Evolutionary conservation across 2,113 vertebrate genomes (phyloP).

Genomic region (Murina feae): DNA sequence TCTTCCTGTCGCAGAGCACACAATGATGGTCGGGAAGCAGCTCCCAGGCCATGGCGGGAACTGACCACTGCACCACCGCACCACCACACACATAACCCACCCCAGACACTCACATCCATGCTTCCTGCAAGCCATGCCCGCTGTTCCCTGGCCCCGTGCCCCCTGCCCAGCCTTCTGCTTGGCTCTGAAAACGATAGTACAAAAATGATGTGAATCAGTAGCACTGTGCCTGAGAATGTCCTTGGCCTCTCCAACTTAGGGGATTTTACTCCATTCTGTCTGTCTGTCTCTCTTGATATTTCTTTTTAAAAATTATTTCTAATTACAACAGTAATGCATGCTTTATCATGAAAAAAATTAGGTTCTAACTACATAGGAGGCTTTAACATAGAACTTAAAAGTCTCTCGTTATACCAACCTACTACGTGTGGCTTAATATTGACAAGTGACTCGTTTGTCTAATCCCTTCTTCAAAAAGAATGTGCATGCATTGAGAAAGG

Average conservation of each 20-base stretch:
- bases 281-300: background rate
- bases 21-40: background rate
- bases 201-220: background rate
- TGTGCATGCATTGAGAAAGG: background rate
- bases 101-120: background rate
- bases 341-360: background rate
- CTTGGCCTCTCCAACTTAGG: background rate
- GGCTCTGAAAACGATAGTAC: background rate
- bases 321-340: background rate
- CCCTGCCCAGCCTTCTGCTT: background rate
- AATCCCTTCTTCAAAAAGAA: background rate
- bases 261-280: background rate
- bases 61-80: fast-evolving
- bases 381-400: background rate
- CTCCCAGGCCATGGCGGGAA: background rate
- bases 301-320: background rate
- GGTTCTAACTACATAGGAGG: background rate
- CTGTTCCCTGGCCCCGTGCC: background rate
- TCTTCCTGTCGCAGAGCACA: background rate
- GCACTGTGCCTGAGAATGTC: background rate
- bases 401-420: background rate
- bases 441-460: background rate
- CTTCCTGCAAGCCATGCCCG: background rate
- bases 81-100: fast-evolving
- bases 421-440: background rate